phyloP scores from a whole-genome alignment of 1,140 invertebrate species.

The Drosophila azteca region DNA sequence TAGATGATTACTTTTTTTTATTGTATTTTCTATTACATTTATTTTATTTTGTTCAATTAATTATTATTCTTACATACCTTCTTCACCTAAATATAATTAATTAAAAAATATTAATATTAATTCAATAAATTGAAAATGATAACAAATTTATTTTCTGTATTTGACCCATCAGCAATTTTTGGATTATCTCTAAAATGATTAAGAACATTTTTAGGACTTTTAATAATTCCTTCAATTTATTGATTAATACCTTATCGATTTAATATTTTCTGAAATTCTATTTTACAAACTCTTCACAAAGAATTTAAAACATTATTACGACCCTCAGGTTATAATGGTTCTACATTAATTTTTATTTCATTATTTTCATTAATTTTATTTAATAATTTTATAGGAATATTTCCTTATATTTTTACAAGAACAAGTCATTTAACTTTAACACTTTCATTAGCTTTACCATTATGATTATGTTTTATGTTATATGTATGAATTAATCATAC shows the following conservation, averaged over 20 bases:
- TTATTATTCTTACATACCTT: slow-evolving; percentile 80
- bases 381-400: slow-evolving; percentile 88
- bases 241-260: slow-evolving; percentile 84
- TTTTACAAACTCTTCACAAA: slow-evolving; percentile 83
- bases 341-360: slow-evolving; percentile 84
- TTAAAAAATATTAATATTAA: slow-evolving; percentile 76
- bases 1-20: slow-evolving; percentile 84
- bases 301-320: slow-evolving; percentile 85
- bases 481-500: no score
- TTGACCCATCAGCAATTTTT: slow-evolving; percentile 84
- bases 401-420: slow-evolving; percentile 87
- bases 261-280: slow-evolving; percentile 81
- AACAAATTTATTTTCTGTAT: slow-evolving; percentile 86
- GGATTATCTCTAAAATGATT: slow-evolving; percentile 85
- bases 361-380: slow-evolving; percentile 85
- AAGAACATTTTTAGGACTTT: slow-evolving; percentile 83
- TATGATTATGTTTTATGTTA: no score
- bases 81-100: slow-evolving; percentile 46
- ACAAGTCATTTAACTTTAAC: no score
- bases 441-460: no score
- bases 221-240: slow-evolving; percentile 72
- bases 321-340: slow-evolving; percentile 80
- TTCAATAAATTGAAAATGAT: slow-evolving; percentile 85
- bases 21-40: slow-evolving; percentile 82
- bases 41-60: slow-evolving; percentile 66